Evolutionary conservation across 64 coral and sea anemone genomes (phyloP), one percentile per base, ranked within the genome.

Genomic region (Pocillopora damicornis): DNA sequence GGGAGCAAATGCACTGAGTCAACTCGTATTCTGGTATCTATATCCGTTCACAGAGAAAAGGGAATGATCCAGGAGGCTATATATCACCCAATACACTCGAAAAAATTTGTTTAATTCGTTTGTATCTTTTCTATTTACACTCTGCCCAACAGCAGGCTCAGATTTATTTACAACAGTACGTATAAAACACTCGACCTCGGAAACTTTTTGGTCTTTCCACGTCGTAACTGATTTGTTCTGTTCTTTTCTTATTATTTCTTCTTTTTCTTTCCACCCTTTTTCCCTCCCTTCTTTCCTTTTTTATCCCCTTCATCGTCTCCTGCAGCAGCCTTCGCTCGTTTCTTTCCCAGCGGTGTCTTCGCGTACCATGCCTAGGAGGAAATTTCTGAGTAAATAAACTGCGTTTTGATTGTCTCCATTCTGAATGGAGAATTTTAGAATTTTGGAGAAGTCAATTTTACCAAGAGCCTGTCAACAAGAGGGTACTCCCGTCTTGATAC

Each of bases 271-370:
- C 91, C 91, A 30, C 92, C 92, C 20, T 80, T 89, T 22, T 93
- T 94, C 25, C 88, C 88, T 59, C 91, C 91, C 57, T 99, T 99
- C 75, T 92, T 92, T 37, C 91, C 91, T 64, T 98, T 98, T 11
- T 95, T 93, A 26, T 93, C 97, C n/a, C 90, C 93, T 4, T 94
- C 95, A 2, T 95, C 97, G 13, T 99, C 97, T 26, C 90, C 93
- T 7, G 90, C 88, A 11, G 97, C 93, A 4, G 97, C 97, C 37
- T 99, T 99, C 11, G 93, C 90, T 22, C 97, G 83, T 71, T 99
- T 99, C 77, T 99, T 99, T 2, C 97, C 97, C 0, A 99, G 75
- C 23, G 97, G 97, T 22, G 97, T 99, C 85, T 99, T 99, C 4
- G 93, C 77, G 68, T 92, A 99, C 97, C 97, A 99, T 1, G 97